Conservation (phyloP, 2,113 vertebrate genomes). For the Lethenteron reissneri region DNA sequence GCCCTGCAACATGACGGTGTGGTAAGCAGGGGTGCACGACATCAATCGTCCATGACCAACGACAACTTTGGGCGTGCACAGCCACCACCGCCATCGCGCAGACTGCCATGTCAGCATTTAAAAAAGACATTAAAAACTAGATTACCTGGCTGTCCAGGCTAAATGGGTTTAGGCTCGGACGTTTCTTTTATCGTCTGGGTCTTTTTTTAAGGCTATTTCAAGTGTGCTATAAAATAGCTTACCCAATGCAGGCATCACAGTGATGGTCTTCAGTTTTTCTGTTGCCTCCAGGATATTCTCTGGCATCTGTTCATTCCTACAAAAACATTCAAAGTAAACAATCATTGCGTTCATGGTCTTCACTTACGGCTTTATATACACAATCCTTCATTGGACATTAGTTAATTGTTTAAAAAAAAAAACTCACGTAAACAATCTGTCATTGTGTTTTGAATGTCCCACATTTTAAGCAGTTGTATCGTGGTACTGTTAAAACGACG, state of each 20-base stretch:
- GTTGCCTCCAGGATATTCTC: slow-evolving; percentile 33
- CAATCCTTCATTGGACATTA: not conserved
- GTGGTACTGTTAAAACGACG: no score
- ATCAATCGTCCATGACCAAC: not conserved
- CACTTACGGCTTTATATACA: not conserved
- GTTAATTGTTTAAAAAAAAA: not conserved
- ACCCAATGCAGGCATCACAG: slow-evolving; percentile 49
- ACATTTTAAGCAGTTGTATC: not conserved
- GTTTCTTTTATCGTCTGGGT: not conserved
- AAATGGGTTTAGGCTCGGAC: not conserved
- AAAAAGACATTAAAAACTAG: not conserved
- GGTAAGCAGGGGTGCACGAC: no score
- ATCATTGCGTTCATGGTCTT: not conserved
- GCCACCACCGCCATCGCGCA: not conserved
- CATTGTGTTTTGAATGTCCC: not conserved
- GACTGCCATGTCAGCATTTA: not conserved
- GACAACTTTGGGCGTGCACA: not conserved
- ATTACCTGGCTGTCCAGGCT: not conserved
- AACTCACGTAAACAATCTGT: not conserved
- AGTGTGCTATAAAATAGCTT: slow-evolving; percentile 14
- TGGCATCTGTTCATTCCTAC: slow-evolving; percentile 35
- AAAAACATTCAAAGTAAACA: not conserved
- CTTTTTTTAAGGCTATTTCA: not conserved
- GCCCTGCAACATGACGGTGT: slow-evolving; percentile 20
- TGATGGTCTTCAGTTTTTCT: slow-evolving; percentile 31